A percentile compares a stretch with the other conserved stretches of the same genome.
phyloP scores from a whole-genome alignment of 1,140 invertebrate species.

The Plodia interpunctella region DNA sequence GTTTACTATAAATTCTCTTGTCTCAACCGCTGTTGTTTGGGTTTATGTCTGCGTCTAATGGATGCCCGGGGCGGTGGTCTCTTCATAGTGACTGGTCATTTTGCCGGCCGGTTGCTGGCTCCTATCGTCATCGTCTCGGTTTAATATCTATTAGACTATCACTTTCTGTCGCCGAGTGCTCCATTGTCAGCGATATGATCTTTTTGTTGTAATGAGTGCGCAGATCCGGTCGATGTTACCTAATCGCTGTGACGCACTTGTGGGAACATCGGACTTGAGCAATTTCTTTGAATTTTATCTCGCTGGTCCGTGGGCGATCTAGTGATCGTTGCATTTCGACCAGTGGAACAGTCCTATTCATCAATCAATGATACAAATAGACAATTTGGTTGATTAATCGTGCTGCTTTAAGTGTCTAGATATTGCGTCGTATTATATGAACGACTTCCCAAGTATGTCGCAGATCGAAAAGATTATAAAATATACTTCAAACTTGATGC shows the following conservation, averaged over 20 bases:
- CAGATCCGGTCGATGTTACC: constrained; percentile 64
- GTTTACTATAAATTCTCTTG: constrained; percentile 21
- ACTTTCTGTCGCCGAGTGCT: constrained; percentile 65
- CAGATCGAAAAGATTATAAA: not conserved
- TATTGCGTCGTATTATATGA: constrained; percentile 6
- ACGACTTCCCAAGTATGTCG: not conserved
- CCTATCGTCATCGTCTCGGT: constrained; percentile 44
- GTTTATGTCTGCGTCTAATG: constrained; percentile 6
- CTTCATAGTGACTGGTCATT: constrained; percentile 38
- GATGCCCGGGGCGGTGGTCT: constrained; percentile 5
- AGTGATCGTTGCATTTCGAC: constrained; percentile 18
- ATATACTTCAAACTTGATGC: not conserved
- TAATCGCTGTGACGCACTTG: constrained; percentile 57
- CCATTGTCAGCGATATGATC: constrained; percentile 68
- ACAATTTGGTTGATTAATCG: constrained; percentile 14
- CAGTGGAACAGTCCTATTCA: constrained; percentile 20
- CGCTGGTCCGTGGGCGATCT: constrained; percentile 19
- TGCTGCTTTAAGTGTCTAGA: not conserved
- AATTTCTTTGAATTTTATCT: constrained; percentile 37
- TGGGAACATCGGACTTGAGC: constrained; percentile 43
- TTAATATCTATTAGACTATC: constrained; percentile 66
- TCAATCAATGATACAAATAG: constrained; percentile 23
- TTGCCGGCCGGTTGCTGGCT: constrained; percentile 30
- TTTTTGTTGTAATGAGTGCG: constrained; percentile 57
- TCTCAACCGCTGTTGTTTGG: not conserved